phyloP scores from a whole-genome alignment of 2,113 vertebrate genomes.

The Epinephelus moara region DNA sequence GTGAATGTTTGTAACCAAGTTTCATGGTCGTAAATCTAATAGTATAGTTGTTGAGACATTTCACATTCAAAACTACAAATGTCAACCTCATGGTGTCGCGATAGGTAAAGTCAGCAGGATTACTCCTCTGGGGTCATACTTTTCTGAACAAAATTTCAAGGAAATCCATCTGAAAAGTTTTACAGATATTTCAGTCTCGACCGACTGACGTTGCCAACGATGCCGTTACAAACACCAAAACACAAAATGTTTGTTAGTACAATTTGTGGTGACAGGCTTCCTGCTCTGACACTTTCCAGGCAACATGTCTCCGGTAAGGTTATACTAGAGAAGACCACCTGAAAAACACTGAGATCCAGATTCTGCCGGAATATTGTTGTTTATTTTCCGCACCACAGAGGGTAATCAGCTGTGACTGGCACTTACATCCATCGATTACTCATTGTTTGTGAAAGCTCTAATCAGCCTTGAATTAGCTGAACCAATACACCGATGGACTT shows the following conservation, averaged over 20 bases:
- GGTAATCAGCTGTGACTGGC: conserved; percentile 11
- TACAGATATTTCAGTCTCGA: neutral
- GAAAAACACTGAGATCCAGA: neutral
- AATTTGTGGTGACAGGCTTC: neutral
- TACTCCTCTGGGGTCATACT: neutral
- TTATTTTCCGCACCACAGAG: conserved; percentile 12
- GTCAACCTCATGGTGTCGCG: neutral
- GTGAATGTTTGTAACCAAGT: neutral
- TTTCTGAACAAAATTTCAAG: neutral
- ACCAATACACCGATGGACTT: conserved; percentile 7
- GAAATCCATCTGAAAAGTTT: neutral
- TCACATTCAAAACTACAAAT: neutral
- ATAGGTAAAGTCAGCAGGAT: neutral
- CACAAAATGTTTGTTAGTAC: neutral
- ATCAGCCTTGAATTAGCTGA: conserved; percentile 12
- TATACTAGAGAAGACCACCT: conserved; percentile 1
- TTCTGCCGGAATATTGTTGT: conserved; percentile 22
- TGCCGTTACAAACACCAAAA: neutral
- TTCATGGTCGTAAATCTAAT: too few relatives aligned
- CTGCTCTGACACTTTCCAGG: neutral
- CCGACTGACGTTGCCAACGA: neutral
- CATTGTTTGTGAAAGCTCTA: conserved; percentile 29
- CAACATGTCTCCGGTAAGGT: neutral
- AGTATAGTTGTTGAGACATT: too few relatives aligned
- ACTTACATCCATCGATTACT: conserved; percentile 17